These are phyloP conservation scores for Erpetoichthys calabaricus DNA, from an alignment of 2,797 vertebrate species.

Conservation along the genomic window DNA sequence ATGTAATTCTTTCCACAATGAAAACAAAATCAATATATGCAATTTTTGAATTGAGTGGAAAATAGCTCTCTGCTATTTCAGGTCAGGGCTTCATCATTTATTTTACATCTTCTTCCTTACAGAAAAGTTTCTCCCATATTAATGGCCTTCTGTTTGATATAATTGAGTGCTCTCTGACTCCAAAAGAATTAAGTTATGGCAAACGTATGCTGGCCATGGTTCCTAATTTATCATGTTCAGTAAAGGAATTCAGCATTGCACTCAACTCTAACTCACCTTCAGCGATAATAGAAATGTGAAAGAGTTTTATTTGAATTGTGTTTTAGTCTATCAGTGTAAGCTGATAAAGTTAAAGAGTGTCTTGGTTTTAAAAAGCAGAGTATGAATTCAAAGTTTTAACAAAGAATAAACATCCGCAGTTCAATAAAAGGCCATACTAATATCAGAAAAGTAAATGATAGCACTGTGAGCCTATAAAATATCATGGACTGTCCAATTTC, in stretches of 20 bases:
- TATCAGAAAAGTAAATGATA: no score
- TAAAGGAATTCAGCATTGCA: background rate
- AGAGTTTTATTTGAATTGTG: background rate
- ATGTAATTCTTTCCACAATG: constrained; percentile 37
- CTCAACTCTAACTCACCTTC: background rate
- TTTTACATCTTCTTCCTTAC: constrained; percentile 23
- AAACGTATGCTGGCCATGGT: constrained; percentile 2
- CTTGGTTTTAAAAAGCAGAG: no score
- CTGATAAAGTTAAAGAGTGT: no score
- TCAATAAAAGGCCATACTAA: no score
- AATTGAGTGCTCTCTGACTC: constrained; percentile 9
- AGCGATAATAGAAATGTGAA: background rate
- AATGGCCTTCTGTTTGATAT: constrained; percentile 13
- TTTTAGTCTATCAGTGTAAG: background rate
- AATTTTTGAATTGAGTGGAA: constrained; percentile 31
- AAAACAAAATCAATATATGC: constrained; percentile 55
- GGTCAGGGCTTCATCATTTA: constrained; percentile 31
- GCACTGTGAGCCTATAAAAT: no score
- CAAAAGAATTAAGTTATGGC: constrained; percentile 1
- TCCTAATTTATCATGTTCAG: background rate
- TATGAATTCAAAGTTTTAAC: no score
- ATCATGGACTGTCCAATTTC: no score
- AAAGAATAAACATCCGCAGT: no score
- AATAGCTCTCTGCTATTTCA: constrained; percentile 29
- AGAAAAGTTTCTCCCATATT: constrained; percentile 22